Conservation (phyloP, 2,113 vertebrate genomes). For the Morone chrysops region DNA sequence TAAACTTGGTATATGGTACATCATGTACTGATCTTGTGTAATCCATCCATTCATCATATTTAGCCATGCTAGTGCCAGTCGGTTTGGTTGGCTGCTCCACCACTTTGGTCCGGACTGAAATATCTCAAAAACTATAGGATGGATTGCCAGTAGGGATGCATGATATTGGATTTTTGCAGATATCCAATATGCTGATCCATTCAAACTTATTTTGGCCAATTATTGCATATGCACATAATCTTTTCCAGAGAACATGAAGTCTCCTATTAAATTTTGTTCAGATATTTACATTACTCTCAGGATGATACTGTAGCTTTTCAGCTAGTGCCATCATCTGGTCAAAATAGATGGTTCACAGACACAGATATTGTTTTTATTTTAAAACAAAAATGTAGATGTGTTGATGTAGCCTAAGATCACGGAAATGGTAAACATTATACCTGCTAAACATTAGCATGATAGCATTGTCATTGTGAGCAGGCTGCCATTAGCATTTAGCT, state of each 20-base stretch:
- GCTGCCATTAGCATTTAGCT: background rate
- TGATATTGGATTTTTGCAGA: too few relatives aligned
- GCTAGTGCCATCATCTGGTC: background rate
- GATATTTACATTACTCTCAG: background rate
- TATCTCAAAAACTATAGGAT: background rate
- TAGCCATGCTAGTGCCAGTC: background rate
- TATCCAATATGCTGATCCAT: too few relatives aligned
- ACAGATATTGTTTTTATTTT: too few relatives aligned
- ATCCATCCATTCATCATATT: background rate
- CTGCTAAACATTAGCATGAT: background rate
- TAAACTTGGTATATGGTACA: conserved; percentile 5
- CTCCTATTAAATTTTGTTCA: background rate
- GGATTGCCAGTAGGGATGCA: background rate
- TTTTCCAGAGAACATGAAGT: too few relatives aligned
- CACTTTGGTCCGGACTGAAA: background rate
- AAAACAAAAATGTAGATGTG: too few relatives aligned
- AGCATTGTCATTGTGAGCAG: background rate
- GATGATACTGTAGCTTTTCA: background rate
- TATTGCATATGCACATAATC: too few relatives aligned
- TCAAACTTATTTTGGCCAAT: too few relatives aligned
- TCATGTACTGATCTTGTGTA: background rate
- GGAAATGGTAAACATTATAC: background rate
- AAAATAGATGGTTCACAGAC: background rate
- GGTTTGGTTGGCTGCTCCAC: background rate
- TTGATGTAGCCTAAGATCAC: too few relatives aligned